phyloP scores from a whole-genome alignment of 2,888 invertebrate species.

The Caenorhabditis panamensis region DNA sequence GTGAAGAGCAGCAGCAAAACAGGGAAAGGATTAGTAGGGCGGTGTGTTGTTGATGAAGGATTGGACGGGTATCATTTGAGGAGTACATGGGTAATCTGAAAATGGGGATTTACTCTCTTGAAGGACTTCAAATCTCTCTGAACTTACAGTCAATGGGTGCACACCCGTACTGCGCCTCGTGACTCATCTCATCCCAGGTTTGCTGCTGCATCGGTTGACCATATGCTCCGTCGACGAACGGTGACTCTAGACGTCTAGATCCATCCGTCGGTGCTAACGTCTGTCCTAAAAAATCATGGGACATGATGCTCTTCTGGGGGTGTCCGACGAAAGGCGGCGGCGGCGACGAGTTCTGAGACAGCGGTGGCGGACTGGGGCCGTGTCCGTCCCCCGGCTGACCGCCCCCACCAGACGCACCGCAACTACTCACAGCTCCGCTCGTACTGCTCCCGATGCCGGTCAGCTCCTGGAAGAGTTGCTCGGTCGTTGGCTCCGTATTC shows the following conservation, averaged over 20 bases:
- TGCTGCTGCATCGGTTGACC: not conserved
- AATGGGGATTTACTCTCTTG: not conserved
- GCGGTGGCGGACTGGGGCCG: conserved; percentile 21
- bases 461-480: conserved; percentile 21
- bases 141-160: conserved; percentile 15
- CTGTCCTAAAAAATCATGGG: conserved; percentile 27
- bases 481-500: not conserved
- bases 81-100: conserved; percentile 2
- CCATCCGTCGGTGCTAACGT: conserved; percentile 16
- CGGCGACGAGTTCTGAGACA: conserved; percentile 12
- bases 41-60: conserved; percentile 26
- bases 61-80: not conserved
- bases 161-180: conserved; percentile 4
- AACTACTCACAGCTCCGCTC: conserved; percentile 21
- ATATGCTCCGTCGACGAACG: conserved; percentile 8
- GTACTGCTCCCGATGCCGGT: conserved; percentile 13
- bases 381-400: conserved; percentile 24
- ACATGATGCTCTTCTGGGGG: not conserved
- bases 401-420: conserved; percentile 12
- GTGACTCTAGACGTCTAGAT: not conserved
- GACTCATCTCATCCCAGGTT: conserved; percentile 15
- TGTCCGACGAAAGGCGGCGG: conserved; percentile 9
- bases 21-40: conserved; percentile 5
- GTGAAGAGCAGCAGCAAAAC: not conserved
- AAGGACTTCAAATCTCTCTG: not conserved